Evolutionary conservation across 1,140 invertebrate species (phyloP).

Genomic region (Drosophila kurseongensis): DNA sequence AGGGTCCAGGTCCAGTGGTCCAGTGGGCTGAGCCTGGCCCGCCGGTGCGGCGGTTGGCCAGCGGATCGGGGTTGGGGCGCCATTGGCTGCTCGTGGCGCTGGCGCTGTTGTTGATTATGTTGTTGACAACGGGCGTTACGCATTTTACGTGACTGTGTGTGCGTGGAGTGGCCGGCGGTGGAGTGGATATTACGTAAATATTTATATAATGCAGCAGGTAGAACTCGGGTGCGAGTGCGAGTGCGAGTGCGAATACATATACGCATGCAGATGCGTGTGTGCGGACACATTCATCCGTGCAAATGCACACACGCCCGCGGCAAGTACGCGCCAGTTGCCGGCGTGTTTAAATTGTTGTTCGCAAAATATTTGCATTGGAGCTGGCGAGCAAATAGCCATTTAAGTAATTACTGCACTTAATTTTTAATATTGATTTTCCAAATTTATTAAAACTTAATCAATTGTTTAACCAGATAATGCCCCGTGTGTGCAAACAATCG

Average conservation of each 20-base stretch:
- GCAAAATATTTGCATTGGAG: conserved; percentile 76
- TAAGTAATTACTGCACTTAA: conserved; percentile 80
- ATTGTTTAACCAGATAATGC: conserved; percentile 69
- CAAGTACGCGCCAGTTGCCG: conserved; percentile 16
- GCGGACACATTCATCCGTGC: conserved; percentile 34
- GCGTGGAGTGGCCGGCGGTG: not conserved
- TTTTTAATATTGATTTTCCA: conserved; percentile 81
- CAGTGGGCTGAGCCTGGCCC: not conserved
- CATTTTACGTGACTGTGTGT: conserved; percentile 58
- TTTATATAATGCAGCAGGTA: conserved; percentile 84
- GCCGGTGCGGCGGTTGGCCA: conserved; percentile 13
- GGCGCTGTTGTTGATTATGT: conserved; percentile 80
- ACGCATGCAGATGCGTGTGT: conserved; percentile 17
- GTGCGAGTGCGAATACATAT: not conserved
- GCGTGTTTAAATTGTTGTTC: conserved; percentile 67
- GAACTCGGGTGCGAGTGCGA: conserved; percentile 1
- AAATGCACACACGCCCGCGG: conserved; percentile 66
- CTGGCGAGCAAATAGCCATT: conserved; percentile 72
- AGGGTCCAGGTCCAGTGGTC: not conserved
- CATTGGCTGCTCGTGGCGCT: conserved; percentile 35
- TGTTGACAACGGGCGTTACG: conserved; percentile 84
- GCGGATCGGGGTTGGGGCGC: conserved; percentile 12
- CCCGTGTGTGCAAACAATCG: conserved; percentile 3
- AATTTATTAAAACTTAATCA: conserved; percentile 82
- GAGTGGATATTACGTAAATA: conserved; percentile 78